Conservation (phyloP, 2,797 vertebrate species). For the Benthosema pterotum region DNA sequence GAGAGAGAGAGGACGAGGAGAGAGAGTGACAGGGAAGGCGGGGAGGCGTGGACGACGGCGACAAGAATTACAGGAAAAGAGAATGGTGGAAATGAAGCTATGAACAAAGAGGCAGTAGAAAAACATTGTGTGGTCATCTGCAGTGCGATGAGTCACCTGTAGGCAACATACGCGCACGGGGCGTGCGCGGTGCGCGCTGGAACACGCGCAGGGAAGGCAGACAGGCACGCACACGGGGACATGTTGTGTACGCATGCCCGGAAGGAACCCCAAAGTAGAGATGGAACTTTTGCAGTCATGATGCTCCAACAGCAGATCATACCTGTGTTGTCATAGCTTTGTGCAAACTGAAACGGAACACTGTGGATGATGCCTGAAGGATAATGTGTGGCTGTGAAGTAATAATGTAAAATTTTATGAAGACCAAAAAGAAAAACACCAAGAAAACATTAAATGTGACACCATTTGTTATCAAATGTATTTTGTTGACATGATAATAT, state of each 20-base stretch:
- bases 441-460: too few relatives aligned
- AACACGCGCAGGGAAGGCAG: slow-evolving; percentile 32
- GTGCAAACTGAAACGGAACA: slow-evolving; percentile 40
- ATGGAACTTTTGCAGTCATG: slow-evolving; percentile 61
- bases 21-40: slow-evolving; percentile 7
- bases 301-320: slow-evolving; percentile 60
- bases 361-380: slow-evolving; percentile 1
- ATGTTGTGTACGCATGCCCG: slow-evolving; percentile 7
- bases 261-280: slow-evolving; percentile 31
- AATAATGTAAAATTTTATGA: slow-evolving; percentile 23
- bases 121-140: slow-evolving; percentile 79
- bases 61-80: slow-evolving; percentile 29
- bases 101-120: slow-evolving; percentile 60
- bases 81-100: slow-evolving; percentile 51
- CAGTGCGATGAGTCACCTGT: slow-evolving; percentile 81
- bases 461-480: too few relatives aligned
- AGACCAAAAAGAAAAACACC: slow-evolving; percentile 25
- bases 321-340: slow-evolving; percentile 44
- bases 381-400: not conserved
- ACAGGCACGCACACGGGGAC: slow-evolving; percentile 14
- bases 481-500: too few relatives aligned
- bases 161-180: slow-evolving; percentile 59
- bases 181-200: slow-evolving; percentile 29
- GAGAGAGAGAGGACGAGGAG: slow-evolving; percentile 1
- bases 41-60: slow-evolving; percentile 40